A percentile compares a stretch with the other conserved stretches of the same genome.
Evolutionary conservation across 1,140 invertebrate genomes (phyloP).

Genomic region (Cyclargus thomasi): DNA sequence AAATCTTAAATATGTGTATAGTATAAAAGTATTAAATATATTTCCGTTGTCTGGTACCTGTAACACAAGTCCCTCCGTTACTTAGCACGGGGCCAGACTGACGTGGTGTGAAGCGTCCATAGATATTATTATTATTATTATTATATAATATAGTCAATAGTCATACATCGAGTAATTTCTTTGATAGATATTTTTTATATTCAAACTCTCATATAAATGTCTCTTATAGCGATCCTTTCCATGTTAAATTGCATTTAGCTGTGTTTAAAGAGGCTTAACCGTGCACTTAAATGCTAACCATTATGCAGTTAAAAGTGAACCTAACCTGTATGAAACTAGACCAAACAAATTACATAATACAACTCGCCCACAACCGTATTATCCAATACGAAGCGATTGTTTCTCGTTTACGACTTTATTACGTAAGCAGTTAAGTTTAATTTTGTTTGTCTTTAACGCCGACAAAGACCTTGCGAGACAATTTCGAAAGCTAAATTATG

Average conservation of each 20-base stretch:
- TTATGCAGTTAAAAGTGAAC: constrained; percentile 1
- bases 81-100: no score
- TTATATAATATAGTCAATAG: no score
- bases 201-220: no score
- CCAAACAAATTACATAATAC: background rate
- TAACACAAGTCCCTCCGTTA: no score
- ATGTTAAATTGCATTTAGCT: background rate
- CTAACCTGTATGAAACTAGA: constrained; percentile 1
- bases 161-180: no score
- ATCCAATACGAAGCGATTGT: background rate
- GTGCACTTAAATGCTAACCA: background rate
- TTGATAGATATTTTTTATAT: no score
- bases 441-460: background rate
- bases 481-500: background rate
- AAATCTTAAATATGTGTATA: no score
- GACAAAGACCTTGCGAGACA: background rate
- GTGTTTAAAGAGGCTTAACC: background rate
- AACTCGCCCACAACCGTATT: background rate
- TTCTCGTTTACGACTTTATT: background rate
- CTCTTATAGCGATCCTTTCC: background rate
- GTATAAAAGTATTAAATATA: no score
- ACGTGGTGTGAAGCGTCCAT: no score
- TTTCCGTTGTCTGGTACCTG: no score
- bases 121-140: no score
- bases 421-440: background rate